Evolutionary conservation across 1,140 invertebrate genomes (phyloP), one percentile per base, ranked within the genome.

Genomic region (Drosophila burlai): DNA sequence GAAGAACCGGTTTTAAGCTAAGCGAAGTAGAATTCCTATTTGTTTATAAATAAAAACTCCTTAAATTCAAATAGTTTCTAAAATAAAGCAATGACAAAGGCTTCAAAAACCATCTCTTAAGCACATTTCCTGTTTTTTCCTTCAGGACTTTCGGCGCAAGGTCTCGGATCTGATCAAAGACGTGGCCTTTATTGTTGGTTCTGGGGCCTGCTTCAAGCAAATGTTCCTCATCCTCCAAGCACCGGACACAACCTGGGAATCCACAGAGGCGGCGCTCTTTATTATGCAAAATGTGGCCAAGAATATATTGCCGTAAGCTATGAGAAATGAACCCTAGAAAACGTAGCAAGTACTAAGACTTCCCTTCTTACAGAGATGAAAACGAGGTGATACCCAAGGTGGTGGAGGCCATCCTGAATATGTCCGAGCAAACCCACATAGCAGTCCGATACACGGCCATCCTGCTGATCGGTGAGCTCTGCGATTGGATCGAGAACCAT

Each of bases 111-210:
- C 0, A 6, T 18, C 0, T 24, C 18, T 36, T 4, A 16, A 10
- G 3, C 2, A 10, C 38, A 52, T 6, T 24, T 24, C 1, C 2
- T 3, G 16, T 38, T 31, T 26, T 15, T 43, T 18, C 63, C 93
- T 96, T 50, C 94, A 96, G 91, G 98, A 99, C 76, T 99, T 99
- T 93, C 94, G 99, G 81, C 93, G 95, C 60, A 96, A 98, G 91
- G 98, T 98, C 0, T 97, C 96, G 9, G 98, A 99, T 90, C 94
- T 99, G 49, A 97, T 99, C 52, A 98, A 98, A 93, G 99, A 99
- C 94, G 97, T 99, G 31, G 97, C 99, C n/a, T 99, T 99, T 93
- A 98, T 99, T 66, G 97, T 99, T 61, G 98, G 98, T 2, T 98
- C 98, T 45, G 96, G 96, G 63, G 96, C 96, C 58, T 97, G 98